Evolutionary conservation across 2,113 vertebrate species (phyloP).

Genomic region (Chaetura pelagica): DNA sequence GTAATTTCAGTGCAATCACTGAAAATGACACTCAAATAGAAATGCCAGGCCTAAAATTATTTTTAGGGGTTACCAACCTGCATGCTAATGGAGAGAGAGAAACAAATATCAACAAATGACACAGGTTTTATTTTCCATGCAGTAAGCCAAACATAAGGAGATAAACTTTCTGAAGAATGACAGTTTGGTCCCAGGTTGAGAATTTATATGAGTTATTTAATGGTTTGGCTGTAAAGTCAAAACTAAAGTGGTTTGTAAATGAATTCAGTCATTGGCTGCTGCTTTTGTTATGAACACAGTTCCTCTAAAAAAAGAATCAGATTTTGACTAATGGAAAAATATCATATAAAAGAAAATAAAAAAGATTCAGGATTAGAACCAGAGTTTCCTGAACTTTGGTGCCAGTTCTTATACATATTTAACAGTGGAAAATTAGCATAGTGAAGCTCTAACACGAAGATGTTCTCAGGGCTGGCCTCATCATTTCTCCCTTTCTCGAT

Average conservation of each 20-base stretch:
- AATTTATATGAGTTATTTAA: conserved; percentile 50
- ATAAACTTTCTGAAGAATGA: conserved; percentile 50
- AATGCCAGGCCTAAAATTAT: neutral
- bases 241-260: conserved; percentile 58
- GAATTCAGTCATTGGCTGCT: conserved; percentile 43
- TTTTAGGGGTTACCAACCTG: neutral
- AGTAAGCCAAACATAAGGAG: conserved; percentile 25
- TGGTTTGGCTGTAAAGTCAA: conserved; percentile 60
- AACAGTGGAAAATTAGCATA: neutral
- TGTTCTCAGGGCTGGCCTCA: neutral
- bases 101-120: neutral
- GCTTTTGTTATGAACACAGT: conserved; percentile 30
- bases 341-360: conserved; percentile 27
- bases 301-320: conserved; percentile 36
- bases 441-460: neutral
- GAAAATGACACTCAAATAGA: neutral
- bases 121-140: conserved; percentile 42
- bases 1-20: neutral
- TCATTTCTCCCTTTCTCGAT: neutral
- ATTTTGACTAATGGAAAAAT: conserved; percentile 58
- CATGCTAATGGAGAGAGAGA: neutral
- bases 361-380: conserved; percentile 12
- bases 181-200: conserved; percentile 54
- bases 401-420: neutral
- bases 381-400: neutral